Evolutionary conservation across 2,888 invertebrate genomes (phyloP), one percentile per base, ranked within the genome.

Genomic region (Scaptomyza tumidula): DNA sequence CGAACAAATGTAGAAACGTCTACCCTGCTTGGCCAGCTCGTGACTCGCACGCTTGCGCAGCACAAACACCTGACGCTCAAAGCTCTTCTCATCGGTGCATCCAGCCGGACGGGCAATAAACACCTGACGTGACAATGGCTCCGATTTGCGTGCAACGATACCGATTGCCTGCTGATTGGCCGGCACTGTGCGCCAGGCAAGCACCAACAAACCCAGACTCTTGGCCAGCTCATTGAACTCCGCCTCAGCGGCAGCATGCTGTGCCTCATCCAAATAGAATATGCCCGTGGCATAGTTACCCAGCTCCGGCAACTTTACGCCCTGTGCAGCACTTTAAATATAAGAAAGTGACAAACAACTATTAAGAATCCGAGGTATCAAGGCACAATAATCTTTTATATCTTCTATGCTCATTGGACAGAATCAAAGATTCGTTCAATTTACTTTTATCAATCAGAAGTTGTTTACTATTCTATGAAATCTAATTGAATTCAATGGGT

Each of bases 241-340:
- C 79, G 94, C 94, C 93, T 98, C 97, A 59, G 95, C 95, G 82
- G 96, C 95, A 86, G 94, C 93, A 88, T 97, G 96, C 88, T 96
- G 96, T 53, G 94, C 93, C 91, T 96, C 95, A 92, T 98, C 98
- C 92, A 99, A 93, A 93, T 97, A 99, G 90, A 99, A 94, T 75
- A 99, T 97, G 68, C 99, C 99, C 19, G 99, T 99, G 57, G 99
- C 99, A 93, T 99, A 99, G 78, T 95, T 94, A 5, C 98, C 99
- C 86, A 95, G 94, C 19, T 95, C 94, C 9, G 99, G 99, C 83
- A 99, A 93, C 76, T 95, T 95, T 68, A 98, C 94, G 85, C 96
- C 96, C 88, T 96, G 95, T 74, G 95, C 94, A 90, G 96, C 95
- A 92, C 98, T 98, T 93, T 68, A 54, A 19, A 13, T 16, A n/a